phyloP scores from a whole-genome alignment of 2,797 vertebrate genomes.

The Epinephelus malabaricus region DNA sequence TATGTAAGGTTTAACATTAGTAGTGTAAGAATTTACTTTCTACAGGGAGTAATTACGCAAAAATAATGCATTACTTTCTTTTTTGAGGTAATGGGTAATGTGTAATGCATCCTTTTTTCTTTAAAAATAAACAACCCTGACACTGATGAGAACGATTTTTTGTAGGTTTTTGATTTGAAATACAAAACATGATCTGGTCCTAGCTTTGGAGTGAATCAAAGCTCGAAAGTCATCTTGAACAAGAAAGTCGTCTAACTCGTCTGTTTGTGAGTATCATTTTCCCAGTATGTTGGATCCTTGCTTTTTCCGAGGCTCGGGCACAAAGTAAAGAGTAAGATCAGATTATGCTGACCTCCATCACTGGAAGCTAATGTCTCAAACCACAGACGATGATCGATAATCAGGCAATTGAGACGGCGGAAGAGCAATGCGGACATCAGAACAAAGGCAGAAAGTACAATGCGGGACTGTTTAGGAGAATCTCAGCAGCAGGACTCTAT shows the following conservation, averaged over 20 bases:
- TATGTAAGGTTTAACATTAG: too few relatives aligned
- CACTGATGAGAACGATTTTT: background rate
- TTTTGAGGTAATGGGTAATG: too few relatives aligned
- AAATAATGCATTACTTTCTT: too few relatives aligned
- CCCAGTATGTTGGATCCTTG: slow-evolving; percentile 27
- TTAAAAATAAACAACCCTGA: too few relatives aligned
- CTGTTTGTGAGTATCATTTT: slow-evolving; percentile 50
- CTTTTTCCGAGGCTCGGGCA: slow-evolving; percentile 40
- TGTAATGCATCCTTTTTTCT: too few relatives aligned
- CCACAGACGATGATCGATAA: slow-evolving; percentile 76
- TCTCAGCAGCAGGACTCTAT: background rate
- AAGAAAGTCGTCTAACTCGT: slow-evolving; percentile 14
- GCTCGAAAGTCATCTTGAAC: slow-evolving; percentile 37
- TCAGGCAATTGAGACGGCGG: slow-evolving; percentile 48
- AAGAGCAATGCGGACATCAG: slow-evolving; percentile 51
- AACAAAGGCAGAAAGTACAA: slow-evolving; percentile 14
- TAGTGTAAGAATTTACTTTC: too few relatives aligned
- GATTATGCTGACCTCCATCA: slow-evolving; percentile 80
- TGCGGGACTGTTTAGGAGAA: background rate
- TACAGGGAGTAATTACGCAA: too few relatives aligned
- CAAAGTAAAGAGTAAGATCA: slow-evolving; percentile 64
- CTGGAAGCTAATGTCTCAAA: slow-evolving; percentile 60
- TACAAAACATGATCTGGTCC: background rate
- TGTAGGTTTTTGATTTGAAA: background rate
- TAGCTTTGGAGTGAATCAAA: background rate